Percentiles rank a stretch among this genome's conserved stretches.
These are phyloP conservation scores for Hirtodrosophila duncani DNA, from an alignment of 2,888 invertebrate genomes.

Conservation along the genomic window DNA sequence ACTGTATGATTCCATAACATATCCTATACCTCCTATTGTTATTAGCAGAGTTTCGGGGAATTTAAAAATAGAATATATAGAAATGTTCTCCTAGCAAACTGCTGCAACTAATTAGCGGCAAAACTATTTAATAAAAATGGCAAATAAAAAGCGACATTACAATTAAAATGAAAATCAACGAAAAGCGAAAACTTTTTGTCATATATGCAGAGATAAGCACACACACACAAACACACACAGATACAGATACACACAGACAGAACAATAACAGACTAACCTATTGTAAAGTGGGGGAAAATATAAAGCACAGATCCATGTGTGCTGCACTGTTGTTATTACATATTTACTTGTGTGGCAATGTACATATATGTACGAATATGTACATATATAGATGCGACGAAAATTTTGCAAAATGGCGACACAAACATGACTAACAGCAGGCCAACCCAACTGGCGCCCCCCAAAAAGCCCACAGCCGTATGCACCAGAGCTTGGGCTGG, in stretches of 20 bases:
- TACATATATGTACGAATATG: background rate
- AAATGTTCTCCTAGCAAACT: too few relatives aligned
- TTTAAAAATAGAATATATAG: too few relatives aligned
- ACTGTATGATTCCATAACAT: too few relatives aligned
- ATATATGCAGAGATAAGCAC: conserved; percentile 9
- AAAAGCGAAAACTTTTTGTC: conserved; percentile 63
- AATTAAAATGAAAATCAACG: conserved; percentile 65
- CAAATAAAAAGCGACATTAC: conserved; percentile 23
- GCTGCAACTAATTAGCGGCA: conserved; percentile 3
- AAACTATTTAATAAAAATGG: background rate
- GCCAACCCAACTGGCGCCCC: conserved; percentile 15
- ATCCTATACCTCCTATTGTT: too few relatives aligned
- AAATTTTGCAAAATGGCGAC: conserved; percentile 32
- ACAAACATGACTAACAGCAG: conserved; percentile 17
- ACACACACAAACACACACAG: conserved; percentile 5
- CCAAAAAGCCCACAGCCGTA: background rate
- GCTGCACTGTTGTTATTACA: conserved; percentile 5
- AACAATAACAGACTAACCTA: conserved; percentile 71
- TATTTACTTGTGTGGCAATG: conserved; percentile 2
- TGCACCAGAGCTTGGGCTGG: background rate
- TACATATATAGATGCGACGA: conserved; percentile 25
- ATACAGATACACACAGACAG: conserved; percentile 20
- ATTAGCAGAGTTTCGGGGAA: too few relatives aligned
- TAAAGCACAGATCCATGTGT: conserved; percentile 21
- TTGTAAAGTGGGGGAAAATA: conserved; percentile 60